Evolutionary conservation across 2,888 invertebrate species (phyloP).

Genomic region (Agrochola lychnidis): DNA sequence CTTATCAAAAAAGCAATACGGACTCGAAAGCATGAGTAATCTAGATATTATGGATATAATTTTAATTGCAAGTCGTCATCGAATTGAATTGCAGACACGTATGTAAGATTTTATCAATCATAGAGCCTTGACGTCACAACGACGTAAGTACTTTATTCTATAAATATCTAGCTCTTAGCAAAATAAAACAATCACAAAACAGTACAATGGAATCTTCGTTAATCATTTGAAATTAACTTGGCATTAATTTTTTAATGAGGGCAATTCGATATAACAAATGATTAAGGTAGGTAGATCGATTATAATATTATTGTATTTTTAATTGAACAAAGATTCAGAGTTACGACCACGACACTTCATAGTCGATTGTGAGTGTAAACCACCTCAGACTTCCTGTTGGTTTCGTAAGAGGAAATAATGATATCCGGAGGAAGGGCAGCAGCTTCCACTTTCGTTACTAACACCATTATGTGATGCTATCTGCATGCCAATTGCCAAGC

Average conservation of each 20-base stretch:
- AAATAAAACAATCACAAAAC: slow-evolving; percentile 22
- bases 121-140: slow-evolving; percentile 45
- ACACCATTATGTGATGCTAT: slow-evolving; percentile 49
- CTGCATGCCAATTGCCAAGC: slow-evolving; percentile 37
- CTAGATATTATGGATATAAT: slow-evolving; percentile 28
- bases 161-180: slow-evolving; percentile 6
- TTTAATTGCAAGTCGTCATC: slow-evolving; percentile 53
- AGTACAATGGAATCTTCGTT: slow-evolving; percentile 26
- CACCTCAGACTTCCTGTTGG: slow-evolving; percentile 48
- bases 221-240: slow-evolving; percentile 25
- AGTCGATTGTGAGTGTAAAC: slow-evolving; percentile 28
- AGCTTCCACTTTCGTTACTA: slow-evolving; percentile 58
- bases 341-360: slow-evolving; percentile 18
- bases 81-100: slow-evolving; percentile 53
- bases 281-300: slow-evolving; percentile 9
- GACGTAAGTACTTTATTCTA: slow-evolving; percentile 12
- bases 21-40: slow-evolving; percentile 38
- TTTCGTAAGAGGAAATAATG: slow-evolving; percentile 57
- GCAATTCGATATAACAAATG: slow-evolving; percentile 16
- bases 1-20: slow-evolving; percentile 32
- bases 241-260: slow-evolving; percentile 15
- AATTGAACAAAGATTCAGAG: slow-evolving; percentile 10
- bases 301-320: slow-evolving; percentile 11
- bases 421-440: slow-evolving; percentile 61
- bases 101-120: slow-evolving; percentile 52